These are phyloP conservation scores for Eciton burchellii DNA, from an alignment of 1,140 invertebrate genomes.

Conservation along the genomic window DNA sequence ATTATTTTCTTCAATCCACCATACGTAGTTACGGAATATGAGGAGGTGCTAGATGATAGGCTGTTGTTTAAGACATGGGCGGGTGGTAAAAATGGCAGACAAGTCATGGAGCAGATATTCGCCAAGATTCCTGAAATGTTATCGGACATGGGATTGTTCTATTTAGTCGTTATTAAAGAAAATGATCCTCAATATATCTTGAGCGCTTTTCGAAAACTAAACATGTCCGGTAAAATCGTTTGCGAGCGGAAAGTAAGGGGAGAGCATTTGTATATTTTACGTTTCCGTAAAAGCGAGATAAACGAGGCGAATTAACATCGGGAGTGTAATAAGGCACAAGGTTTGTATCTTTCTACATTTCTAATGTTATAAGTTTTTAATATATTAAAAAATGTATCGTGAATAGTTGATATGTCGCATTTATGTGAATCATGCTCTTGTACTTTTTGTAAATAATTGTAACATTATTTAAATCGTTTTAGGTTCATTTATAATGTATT, in stretches of 20 bases:
- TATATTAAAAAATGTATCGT: background rate
- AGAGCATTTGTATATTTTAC: conserved; percentile 90
- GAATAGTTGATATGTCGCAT: background rate
- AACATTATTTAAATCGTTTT: background rate
- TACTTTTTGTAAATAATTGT: conserved; percentile 4
- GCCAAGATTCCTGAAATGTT: conserved; percentile 89
- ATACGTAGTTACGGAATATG: conserved; percentile 95
- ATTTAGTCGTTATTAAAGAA: conserved; percentile 94
- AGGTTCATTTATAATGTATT: conserved; percentile 26
- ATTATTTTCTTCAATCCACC: conserved; percentile 98
- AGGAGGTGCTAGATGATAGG: conserved; percentile 87
- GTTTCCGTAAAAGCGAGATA: conserved; percentile 82
- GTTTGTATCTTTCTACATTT: background rate
- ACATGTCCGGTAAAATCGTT: conserved; percentile 88
- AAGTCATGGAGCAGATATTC: conserved; percentile 93
- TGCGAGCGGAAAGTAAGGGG: conserved; percentile 90
- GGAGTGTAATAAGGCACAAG: background rate
- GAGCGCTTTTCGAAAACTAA: conserved; percentile 86
- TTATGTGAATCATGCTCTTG: conserved; percentile 4
- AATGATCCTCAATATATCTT: conserved; percentile 93
- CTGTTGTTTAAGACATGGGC: conserved; percentile 92
- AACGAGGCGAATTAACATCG: conserved; percentile 1
- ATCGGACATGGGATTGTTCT: conserved; percentile 91
- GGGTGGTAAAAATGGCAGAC: conserved; percentile 92
- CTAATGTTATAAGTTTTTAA: conserved; percentile 3